A percentile compares a stretch with the other conserved stretches of the same genome.
phyloP scores from a whole-genome alignment of 2,888 invertebrate species.

The Notodonta ziczac region DNA sequence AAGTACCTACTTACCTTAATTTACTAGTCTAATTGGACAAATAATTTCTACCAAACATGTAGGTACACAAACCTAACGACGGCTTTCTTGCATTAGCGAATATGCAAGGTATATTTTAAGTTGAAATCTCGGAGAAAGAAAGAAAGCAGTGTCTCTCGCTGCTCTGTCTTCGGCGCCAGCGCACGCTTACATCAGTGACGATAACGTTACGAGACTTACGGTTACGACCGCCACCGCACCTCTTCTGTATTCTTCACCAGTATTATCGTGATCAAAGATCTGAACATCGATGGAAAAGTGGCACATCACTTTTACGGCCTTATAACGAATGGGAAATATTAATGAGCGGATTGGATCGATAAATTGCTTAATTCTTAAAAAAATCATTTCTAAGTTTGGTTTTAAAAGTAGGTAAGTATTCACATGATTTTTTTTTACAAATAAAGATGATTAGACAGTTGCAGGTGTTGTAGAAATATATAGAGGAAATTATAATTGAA shows the following conservation, averaged over 20 bases:
- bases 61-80: no score
- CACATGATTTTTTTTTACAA: no score
- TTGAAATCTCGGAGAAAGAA: conserved; percentile 1
- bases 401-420: no score
- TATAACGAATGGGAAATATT: not conserved
- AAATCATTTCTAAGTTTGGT: no score
- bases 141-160: conserved; percentile 3
- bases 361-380: not conserved
- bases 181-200: conserved; percentile 69
- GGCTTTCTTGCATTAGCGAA: not conserved
- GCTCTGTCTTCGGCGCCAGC: conserved; percentile 33
- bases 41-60: no score
- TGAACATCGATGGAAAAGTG: not conserved
- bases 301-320: not conserved
- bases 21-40: no score
- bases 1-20: no score
- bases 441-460: no score
- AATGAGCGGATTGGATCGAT: no score
- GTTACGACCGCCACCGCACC: conserved; percentile 52
- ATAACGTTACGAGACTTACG: conserved; percentile 68
- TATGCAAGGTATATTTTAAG: not conserved
- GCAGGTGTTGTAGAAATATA: no score
- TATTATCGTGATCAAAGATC: conserved; percentile 1
- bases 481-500: no score
- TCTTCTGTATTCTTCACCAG: conserved; percentile 45